Conservation (phyloP, 2,113 vertebrate species). For the Hemibagrus wyckioides region DNA sequence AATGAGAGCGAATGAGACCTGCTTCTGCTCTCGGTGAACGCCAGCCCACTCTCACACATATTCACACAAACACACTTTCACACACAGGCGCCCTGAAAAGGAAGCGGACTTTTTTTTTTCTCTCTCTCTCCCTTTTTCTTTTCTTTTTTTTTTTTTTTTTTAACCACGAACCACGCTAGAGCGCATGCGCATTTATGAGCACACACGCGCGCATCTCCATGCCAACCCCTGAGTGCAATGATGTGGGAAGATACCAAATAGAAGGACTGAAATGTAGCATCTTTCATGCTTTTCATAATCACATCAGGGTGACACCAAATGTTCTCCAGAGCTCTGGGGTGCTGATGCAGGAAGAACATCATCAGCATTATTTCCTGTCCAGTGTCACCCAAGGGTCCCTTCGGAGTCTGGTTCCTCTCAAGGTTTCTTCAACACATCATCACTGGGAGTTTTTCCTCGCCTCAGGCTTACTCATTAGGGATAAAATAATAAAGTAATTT, state of each 20-base stretch:
- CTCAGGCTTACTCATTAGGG: no score
- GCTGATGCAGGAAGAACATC: no score
- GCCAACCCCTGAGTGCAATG: neutral
- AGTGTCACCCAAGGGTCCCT: no score
- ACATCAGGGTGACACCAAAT: no score
- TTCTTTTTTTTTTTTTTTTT: neutral
- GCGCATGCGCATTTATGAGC: constrained; percentile 10
- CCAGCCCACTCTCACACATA: neutral
- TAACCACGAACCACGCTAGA: neutral
- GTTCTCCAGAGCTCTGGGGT: no score
- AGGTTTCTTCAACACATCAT: no score
- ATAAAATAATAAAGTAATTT: no score
- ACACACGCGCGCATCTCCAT: neutral
- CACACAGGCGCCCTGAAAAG: constrained; percentile 31
- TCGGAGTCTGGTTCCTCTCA: no score
- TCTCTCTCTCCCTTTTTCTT: neutral
- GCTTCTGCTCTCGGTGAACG: neutral
- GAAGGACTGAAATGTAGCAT: no score
- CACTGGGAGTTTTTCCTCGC: no score
- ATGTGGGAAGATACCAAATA: neutral
- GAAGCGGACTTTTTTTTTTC: constrained; percentile 12
- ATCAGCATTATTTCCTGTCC: no score
- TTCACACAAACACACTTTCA: neutral
- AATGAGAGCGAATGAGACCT: neutral
- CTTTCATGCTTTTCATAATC: no score